Base-by-base conservation (phyloP, 1,140 invertebrate species). In the Penaeus japonicus region DNA sequence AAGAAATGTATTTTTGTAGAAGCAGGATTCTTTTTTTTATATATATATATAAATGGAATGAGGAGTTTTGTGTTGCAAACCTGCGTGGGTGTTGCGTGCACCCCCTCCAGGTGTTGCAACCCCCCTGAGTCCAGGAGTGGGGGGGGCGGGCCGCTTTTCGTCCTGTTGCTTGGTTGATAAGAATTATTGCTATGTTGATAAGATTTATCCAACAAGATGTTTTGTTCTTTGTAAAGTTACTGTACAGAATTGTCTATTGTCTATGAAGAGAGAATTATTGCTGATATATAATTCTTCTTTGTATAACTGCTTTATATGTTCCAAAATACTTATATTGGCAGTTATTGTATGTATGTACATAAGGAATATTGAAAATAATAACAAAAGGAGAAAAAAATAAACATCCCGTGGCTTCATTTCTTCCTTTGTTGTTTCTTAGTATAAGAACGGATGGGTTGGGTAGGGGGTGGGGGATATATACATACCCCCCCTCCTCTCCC, bases 301-400 rank as follows among this genome's bases (percentile, higher is more conserved):
- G 70, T 73, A 4, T 73, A 20, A 73, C 70, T 73, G 70, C 70
- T 73, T 73, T 73, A 73, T 73, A 73, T 73, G 70, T 30, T 73
- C 70, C 70, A 73, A 73, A 73, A 47, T 47, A 47, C 47, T 73
- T 30, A 73, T 73, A 73, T 73, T 30, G 70, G 70, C 70, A 73
- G 70, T 73, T 73, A 30, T 73, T 73, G 70, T 73, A 73, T 24
- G 70, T 73, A 73, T 73, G 70, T 73, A 73, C 22, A 73, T 73
- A 73, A 27, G 70, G 70, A 73, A 73, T 73, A 73, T 30, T 73
- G 70, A 73, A 47, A 73, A 73, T 73, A 73, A 73, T 73, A 73
- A 73, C 70, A 73, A 73, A 73, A 73, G 70, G 35, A 73, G 70
- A 73, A 32, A 73, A 73, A 73, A 32, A 73, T 27, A 73, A 73